phyloP scores from a whole-genome alignment of 2,797 vertebrate species.

The Danio tinwini region DNA sequence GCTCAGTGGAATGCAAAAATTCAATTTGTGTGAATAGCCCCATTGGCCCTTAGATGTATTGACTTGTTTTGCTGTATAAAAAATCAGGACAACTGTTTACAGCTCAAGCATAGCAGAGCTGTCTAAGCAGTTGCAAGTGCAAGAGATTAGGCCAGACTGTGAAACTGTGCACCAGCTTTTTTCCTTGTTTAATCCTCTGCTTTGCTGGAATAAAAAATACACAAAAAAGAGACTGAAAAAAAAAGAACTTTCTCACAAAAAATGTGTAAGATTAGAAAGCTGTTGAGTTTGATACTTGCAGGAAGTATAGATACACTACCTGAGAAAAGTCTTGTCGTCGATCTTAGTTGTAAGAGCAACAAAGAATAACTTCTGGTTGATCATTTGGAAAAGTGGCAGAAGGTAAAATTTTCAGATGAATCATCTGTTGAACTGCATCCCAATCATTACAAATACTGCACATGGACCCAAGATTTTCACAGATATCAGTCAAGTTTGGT shows the following conservation, averaged over 20 bases:
- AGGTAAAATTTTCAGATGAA: too few species aligned
- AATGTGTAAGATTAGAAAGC: background rate
- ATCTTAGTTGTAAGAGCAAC: too few species aligned
- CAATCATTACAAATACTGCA: too few species aligned
- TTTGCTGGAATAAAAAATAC: constrained; percentile 20
- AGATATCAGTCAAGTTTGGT: too few species aligned
- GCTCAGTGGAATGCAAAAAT: background rate
- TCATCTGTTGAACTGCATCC: too few species aligned
- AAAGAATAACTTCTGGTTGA: too few species aligned
- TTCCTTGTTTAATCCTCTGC: constrained; percentile 32
- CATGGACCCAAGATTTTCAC: too few species aligned
- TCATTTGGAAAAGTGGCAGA: too few species aligned
- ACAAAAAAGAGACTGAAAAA: too few species aligned
- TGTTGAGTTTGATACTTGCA: background rate
- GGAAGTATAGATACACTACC: background rate
- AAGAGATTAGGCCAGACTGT: constrained; percentile 58
- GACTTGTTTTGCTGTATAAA: background rate
- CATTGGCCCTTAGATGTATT: background rate
- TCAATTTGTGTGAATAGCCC: too few species aligned
- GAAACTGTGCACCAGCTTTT: constrained; percentile 55
- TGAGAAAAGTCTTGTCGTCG: too few species aligned
- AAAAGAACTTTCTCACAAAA: too few species aligned
- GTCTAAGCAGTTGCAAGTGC: constrained; percentile 64
- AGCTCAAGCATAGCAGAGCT: constrained; percentile 56
- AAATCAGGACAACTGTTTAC: background rate